phyloP scores from a whole-genome alignment of 2,113 vertebrate genomes.

The Pogonocichla stellata region DNA sequence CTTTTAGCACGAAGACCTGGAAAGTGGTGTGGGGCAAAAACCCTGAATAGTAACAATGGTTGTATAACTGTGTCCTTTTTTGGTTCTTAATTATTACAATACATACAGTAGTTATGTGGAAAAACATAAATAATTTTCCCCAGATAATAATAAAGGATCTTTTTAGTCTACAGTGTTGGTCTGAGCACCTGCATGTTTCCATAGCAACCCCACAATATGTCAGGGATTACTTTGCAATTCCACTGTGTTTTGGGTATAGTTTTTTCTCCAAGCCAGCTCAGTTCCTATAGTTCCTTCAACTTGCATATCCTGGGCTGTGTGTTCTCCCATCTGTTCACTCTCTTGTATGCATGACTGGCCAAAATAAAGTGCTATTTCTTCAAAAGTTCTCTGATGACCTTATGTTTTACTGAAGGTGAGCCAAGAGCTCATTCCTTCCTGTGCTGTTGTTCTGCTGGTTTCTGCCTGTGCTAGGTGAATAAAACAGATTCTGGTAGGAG shows the following conservation, averaged over 20 bases:
- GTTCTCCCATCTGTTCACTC: background rate
- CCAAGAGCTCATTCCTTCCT: background rate
- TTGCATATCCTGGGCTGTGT: background rate
- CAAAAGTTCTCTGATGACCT: background rate
- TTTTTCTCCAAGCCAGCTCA: background rate
- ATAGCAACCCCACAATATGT: constrained; percentile 3
- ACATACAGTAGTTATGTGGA: background rate
- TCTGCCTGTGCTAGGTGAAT: background rate
- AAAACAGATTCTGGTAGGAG: background rate
- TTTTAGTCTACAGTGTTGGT: background rate
- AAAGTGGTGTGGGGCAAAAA: background rate
- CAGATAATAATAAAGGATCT: background rate
- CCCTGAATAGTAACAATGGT: background rate
- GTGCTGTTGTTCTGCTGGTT: background rate
- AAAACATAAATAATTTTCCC: background rate
- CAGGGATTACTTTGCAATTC: background rate
- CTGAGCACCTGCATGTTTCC: constrained; percentile 1
- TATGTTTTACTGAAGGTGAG: background rate
- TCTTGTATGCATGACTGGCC: background rate
- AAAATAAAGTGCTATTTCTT: background rate
- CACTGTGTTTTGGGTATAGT: background rate
- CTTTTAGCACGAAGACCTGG: background rate
- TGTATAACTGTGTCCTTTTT: background rate
- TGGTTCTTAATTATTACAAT: background rate
- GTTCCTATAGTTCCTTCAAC: background rate